A percentile compares a stretch with the other conserved stretches of the same genome.
phyloP scores from a whole-genome alignment of 1,140 invertebrate species.

The Lordiphosa collinella region DNA sequence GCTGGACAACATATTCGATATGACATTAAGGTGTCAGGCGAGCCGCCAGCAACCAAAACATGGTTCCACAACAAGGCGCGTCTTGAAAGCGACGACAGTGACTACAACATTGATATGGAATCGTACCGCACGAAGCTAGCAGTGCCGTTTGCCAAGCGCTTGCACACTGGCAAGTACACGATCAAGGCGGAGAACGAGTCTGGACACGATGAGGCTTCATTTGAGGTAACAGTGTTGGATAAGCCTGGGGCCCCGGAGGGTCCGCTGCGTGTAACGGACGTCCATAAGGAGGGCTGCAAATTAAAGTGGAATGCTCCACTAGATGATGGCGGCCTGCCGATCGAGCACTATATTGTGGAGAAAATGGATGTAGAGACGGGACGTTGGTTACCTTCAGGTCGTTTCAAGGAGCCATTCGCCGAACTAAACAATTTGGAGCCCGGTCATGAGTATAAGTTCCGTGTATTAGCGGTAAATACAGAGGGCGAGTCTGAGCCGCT shows the following conservation, averaged over 20 bases:
- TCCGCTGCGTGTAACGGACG: constrained; percentile 91
- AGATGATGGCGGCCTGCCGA: constrained; percentile 94
- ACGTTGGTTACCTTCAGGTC: constrained; percentile 90
- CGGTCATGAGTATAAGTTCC: constrained; percentile 97
- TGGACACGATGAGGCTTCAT: constrained; percentile 94
- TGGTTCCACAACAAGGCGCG: constrained; percentile 92
- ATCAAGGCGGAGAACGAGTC: constrained; percentile 95
- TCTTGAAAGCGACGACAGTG: constrained; percentile 82
- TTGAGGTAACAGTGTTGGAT: constrained; percentile 92
- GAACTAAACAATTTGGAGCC: constrained; percentile 92
- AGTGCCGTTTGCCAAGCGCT: constrained; percentile 86
- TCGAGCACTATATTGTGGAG: constrained; percentile 95
- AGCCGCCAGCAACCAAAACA: constrained; percentile 91
- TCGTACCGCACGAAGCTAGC: constrained; percentile 92
- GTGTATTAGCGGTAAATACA: constrained; percentile 96
- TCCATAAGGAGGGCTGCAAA: constrained; percentile 95
- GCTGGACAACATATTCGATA: constrained; percentile 91
- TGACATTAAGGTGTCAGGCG: constrained; percentile 93
- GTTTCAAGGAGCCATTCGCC: constrained; percentile 90
- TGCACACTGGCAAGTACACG: constrained; percentile 91
- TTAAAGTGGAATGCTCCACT: constrained; percentile 96
- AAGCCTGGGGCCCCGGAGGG: constrained; percentile 95
- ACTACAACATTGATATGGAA: constrained; percentile 89
- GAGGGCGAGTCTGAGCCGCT: constrained; percentile 97
- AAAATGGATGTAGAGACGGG: constrained; percentile 92